Conservation (phyloP, 64 coral and sea anemone species). For the Astreopora myriophthalma region DNA sequence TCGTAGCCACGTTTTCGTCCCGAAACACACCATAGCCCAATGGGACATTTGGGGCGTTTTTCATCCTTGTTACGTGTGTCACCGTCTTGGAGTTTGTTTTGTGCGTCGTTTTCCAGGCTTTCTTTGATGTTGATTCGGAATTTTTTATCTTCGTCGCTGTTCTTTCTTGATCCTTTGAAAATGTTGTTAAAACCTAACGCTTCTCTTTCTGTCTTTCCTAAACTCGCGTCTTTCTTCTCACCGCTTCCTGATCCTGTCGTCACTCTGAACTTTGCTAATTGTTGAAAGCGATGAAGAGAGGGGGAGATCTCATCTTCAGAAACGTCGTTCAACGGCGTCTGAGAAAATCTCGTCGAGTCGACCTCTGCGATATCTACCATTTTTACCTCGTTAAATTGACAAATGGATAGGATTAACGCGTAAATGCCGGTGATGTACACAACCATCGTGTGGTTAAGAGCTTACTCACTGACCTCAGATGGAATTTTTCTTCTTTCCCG, state of each 20-base stretch:
- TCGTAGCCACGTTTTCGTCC: conserved; percentile 12
- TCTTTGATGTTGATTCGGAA: background rate
- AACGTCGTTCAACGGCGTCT: background rate
- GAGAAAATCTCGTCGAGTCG: background rate
- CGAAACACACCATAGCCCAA: conserved; percentile 49
- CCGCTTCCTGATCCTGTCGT: background rate
- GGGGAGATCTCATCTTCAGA: background rate
- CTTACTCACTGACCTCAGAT: background rate
- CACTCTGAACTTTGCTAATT: background rate
- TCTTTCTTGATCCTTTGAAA: background rate
- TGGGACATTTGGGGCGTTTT: background rate
- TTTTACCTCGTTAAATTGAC: background rate
- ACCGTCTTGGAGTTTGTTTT: background rate
- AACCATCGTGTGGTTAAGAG: background rate
- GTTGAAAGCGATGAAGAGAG: background rate
- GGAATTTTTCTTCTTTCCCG: background rate
- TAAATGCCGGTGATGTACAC: background rate
- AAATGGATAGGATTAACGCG: background rate
- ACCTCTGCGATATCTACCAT: background rate
- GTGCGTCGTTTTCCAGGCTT: background rate
- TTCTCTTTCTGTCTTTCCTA: background rate
- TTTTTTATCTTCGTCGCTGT: background rate
- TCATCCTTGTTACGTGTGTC: background rate
- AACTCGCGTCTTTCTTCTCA: background rate
- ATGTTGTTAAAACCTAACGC: background rate